These are phyloP conservation scores for Nasua narica DNA, from an alignment of 2,797 vertebrate genomes.

Conservation along the genomic window DNA sequence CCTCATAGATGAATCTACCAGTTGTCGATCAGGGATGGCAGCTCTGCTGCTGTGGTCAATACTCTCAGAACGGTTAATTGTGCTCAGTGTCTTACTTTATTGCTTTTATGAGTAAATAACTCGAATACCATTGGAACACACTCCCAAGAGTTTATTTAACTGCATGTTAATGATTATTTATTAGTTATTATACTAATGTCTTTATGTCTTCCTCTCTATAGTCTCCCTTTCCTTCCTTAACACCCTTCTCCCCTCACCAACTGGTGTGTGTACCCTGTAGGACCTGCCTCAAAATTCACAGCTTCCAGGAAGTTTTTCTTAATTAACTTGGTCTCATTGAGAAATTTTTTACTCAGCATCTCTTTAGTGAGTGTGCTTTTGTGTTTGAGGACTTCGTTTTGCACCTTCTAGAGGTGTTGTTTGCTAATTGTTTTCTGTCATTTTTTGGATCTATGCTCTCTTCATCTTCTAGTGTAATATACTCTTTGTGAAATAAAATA, in stretches of 20 bases:
- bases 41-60: neutral
- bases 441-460: constrained; percentile 28
- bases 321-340: constrained; percentile 24
- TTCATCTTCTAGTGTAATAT: constrained; percentile 15
- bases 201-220: neutral
- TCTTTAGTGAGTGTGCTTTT: neutral
- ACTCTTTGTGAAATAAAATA: constrained; percentile 19
- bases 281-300: neutral
- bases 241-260: neutral
- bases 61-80: constrained; percentile 12
- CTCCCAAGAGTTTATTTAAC: neutral
- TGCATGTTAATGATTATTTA: neutral
- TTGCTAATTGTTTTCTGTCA: constrained; percentile 57
- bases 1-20: neutral
- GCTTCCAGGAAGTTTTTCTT: neutral
- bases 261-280: neutral
- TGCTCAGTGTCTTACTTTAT: constrained; percentile 44
- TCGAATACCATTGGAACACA: constrained; percentile 15
- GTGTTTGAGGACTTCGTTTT: constrained; percentile 42
- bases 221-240: neutral
- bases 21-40: neutral
- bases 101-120: constrained; percentile 57
- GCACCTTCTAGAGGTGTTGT: constrained; percentile 12
- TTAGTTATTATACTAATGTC: neutral
- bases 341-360: neutral